phyloP scores from a whole-genome alignment of 2,113 vertebrate species.

The Sceloporus undulatus region DNA sequence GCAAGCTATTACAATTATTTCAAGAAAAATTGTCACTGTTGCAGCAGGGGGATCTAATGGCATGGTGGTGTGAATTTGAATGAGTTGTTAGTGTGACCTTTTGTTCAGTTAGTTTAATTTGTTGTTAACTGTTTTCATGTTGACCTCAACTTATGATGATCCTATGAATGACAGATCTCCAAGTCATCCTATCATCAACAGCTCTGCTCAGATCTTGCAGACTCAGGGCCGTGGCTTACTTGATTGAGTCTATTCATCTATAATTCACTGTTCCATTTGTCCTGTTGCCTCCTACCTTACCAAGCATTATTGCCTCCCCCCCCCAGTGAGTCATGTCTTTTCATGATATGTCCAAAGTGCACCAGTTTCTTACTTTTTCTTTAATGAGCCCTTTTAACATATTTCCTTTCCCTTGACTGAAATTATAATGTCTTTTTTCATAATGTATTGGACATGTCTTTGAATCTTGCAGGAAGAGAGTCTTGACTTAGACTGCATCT shows the following conservation, averaged over 20 bases:
- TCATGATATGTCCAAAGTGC: too few relatives aligned
- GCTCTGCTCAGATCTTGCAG: too few relatives aligned
- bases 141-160: too few relatives aligned
- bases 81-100: not conserved
- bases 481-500: not conserved
- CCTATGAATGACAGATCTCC: too few relatives aligned
- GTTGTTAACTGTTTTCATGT: too few relatives aligned
- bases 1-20: slow-evolving; percentile 10
- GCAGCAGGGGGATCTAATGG: slow-evolving; percentile 5
- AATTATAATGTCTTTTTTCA: slow-evolving; percentile 30
- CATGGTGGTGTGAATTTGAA: not conserved
- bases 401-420: not conserved
- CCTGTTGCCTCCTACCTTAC: too few relatives aligned
- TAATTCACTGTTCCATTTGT: too few relatives aligned
- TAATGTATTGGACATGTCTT: slow-evolving; percentile 8
- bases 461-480: not conserved
- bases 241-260: too few relatives aligned
- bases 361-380: not conserved
- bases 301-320: too few relatives aligned
- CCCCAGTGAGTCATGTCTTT: too few relatives aligned
- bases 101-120: not conserved
- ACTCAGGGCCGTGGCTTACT: too few relatives aligned
- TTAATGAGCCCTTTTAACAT: slow-evolving; percentile 3
- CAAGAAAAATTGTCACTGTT: slow-evolving; percentile 4
- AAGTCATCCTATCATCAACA: too few relatives aligned